Evolutionary conservation across 2,797 vertebrate genomes (phyloP).

Genomic region (Amblyraja radiata): DNA sequence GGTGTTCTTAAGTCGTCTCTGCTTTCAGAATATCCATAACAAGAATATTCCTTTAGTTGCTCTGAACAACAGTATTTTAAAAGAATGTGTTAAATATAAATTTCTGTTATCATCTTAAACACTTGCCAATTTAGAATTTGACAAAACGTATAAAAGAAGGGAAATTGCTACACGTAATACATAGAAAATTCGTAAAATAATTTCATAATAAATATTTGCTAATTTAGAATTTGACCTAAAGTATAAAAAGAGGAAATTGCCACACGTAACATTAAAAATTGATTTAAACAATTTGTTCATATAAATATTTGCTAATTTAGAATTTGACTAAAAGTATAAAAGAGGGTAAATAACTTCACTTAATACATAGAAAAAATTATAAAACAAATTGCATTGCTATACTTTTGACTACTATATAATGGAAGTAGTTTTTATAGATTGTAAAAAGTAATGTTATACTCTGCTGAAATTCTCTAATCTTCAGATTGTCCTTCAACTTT

Average conservation of each 20-base stretch:
- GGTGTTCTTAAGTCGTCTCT: background rate
- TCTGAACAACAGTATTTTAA: background rate
- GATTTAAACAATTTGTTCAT: too few species aligned
- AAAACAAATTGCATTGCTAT: background rate
- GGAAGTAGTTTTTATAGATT: background rate
- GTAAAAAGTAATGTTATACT: background rate
- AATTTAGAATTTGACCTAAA: too few species aligned
- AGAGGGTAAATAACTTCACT: background rate
- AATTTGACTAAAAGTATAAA: background rate
- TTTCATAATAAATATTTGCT: background rate
- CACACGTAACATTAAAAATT: too few species aligned
- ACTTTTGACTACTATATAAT: background rate
- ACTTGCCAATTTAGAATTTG: constrained; percentile 2
- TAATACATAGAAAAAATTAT: background rate
- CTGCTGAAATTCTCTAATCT: background rate
- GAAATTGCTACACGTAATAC: background rate
- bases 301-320: background rate
- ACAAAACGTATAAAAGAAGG: background rate
- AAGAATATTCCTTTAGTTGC: background rate
- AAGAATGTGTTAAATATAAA: background rate
- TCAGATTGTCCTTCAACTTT: background rate
- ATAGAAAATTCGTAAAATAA: background rate
- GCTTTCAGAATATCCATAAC: background rate
- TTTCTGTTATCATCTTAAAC: background rate
- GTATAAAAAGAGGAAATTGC: too few species aligned